These are phyloP conservation scores for Bucco capensis DNA, from an alignment of 2,113 vertebrate species.

Conservation along the genomic window DNA sequence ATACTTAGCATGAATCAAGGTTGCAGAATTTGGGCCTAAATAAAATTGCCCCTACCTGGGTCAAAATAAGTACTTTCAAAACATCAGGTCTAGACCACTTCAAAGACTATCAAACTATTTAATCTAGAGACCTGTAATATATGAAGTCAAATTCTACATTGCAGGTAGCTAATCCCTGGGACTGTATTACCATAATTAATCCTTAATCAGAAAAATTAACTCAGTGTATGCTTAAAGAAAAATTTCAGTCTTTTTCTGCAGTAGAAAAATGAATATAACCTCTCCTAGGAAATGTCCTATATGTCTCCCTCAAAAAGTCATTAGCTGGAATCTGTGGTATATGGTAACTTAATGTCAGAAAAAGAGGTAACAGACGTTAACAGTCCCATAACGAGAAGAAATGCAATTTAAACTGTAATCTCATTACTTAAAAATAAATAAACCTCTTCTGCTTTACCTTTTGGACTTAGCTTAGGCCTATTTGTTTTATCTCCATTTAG, in stretches of 20 bases:
- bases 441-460: conserved; percentile 51
- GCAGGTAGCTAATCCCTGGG: conserved; percentile 11
- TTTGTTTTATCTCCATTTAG: conserved; percentile 54
- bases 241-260: not conserved
- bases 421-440: conserved; percentile 56
- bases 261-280: conserved; percentile 14
- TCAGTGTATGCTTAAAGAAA: not conserved
- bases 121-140: not conserved
- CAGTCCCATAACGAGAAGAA: conserved; percentile 51
- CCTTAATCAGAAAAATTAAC: conserved; percentile 39
- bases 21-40: not conserved
- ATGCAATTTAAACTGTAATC: conserved; percentile 47
- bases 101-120: not conserved
- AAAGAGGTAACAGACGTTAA: conserved; percentile 54
- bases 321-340: conserved; percentile 28
- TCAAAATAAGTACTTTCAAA: not conserved
- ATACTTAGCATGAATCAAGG: not conserved
- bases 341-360: conserved; percentile 62
- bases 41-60: not conserved
- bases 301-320: conserved; percentile 53
- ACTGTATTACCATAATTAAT: conserved; percentile 18
- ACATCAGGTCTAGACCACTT: not conserved
- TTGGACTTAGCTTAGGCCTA: conserved; percentile 26
- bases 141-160: not conserved
- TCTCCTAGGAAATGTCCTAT: conserved; percentile 57